Evolutionary conservation across 2,797 vertebrate genomes (phyloP).

Genomic region (Masticophis lateralis): DNA sequence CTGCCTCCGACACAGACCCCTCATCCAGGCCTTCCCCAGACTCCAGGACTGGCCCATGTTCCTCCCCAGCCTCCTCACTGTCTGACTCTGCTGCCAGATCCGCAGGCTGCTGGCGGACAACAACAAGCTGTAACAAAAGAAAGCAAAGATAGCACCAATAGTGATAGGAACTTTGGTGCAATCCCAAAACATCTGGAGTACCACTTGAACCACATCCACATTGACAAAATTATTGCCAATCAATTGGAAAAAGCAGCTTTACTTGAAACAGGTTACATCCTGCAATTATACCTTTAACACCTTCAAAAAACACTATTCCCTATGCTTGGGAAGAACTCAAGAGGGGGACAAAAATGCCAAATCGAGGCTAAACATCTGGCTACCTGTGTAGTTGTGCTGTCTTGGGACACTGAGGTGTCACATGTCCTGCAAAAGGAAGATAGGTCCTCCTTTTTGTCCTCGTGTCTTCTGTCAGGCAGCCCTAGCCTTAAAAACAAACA

Average conservation of each 20-base stretch:
- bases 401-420: conserved; percentile 9
- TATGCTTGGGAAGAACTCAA: not conserved
- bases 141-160: not conserved
- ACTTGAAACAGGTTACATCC: not conserved
- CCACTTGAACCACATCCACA: not conserved
- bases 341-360: not conserved
- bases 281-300: not conserved
- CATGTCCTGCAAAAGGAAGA: not conserved
- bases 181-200: not conserved
- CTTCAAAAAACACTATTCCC: not conserved
- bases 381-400: conserved; percentile 38
- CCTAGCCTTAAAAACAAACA: not conserved
- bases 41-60: too few relatives aligned
- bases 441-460: not conserved
- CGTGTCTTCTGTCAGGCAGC: not conserved
- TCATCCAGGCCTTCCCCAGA: too few relatives aligned
- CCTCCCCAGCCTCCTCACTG: too few relatives aligned
- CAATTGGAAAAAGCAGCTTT: not conserved
- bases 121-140: not conserved
- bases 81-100: too few relatives aligned
- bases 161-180: not conserved
- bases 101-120: too few relatives aligned
- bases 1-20: too few relatives aligned
- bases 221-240: not conserved
- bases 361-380: not conserved